Evolutionary conservation across 2,113 vertebrate genomes (phyloP), one percentile per base, ranked within the genome.

Genomic region (Erythrocebus patas): DNA sequence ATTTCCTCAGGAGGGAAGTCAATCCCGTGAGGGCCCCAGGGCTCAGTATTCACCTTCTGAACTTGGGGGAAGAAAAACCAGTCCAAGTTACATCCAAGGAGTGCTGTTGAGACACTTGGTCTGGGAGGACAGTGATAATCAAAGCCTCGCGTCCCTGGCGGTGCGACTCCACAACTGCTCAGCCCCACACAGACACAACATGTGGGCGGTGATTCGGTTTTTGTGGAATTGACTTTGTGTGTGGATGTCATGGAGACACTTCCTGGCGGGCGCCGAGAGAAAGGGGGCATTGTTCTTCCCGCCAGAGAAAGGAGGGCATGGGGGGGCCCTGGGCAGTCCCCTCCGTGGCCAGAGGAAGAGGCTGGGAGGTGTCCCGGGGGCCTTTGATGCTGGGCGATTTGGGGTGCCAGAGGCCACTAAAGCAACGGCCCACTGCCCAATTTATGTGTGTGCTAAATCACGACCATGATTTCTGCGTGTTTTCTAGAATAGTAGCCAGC

Each of bases 171-270:
- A 64, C 61, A 32, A 13, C 0, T 32, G 61, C 61, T 64, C 22
- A 72, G 61, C 52, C 50, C 52, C 9, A 3, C 14, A 48, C 38
- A 75, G 18, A 55, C 35, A 84, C 30, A 43, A 45, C 64, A 32
- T 38, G 35, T 9, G 50, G 38, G 30, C 7, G 0, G 68, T 0
- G 40, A 75, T 73, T 61, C 35, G 5, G 4, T 22, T 22, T 79
- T 50, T 38, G 70, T 48, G 32, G 40, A 27, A 23, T 23, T 61
- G 82, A 73, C 78, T 14, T 40, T 11, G 4, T 40, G 52, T 57
- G 16, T 25, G 52, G 55, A 59, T 50, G 75, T 84, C 76, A 23
- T 27, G 75, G 87, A 83, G 27, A 30, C 22, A 45, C 85, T 70
- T 91, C 75, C 75, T 32, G 59, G 68, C 20, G 2, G 57, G n/a